Conservation (phyloP, 2,888 invertebrate genomes). For the Drosophila melanocephala region DNA sequence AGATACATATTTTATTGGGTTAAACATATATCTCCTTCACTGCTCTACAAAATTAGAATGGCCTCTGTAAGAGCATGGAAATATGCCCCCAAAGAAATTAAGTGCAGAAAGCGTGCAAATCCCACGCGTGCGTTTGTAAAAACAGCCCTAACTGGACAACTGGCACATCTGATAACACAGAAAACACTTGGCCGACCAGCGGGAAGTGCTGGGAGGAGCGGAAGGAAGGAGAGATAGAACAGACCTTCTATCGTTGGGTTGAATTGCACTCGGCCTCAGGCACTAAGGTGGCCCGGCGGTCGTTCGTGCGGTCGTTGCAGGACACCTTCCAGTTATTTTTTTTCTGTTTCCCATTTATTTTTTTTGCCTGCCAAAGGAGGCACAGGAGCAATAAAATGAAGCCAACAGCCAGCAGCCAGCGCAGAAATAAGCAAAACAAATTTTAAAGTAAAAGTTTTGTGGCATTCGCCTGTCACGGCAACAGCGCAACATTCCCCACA, state of each 20-base stretch:
- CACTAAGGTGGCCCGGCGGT: conserved; percentile 51
- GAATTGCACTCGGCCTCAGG: conserved; percentile 77
- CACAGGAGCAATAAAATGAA: conserved; percentile 24
- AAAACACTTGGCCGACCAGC: conserved; percentile 32
- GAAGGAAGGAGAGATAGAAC: neutral
- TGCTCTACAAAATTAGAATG: neutral
- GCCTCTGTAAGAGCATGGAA: neutral
- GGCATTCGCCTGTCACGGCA: conserved; percentile 63
- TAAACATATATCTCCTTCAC: neutral
- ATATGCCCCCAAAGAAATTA: conserved; percentile 78
- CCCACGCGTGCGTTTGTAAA: conserved; percentile 73
- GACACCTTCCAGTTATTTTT: conserved; percentile 2
- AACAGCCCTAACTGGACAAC: conserved; percentile 32
- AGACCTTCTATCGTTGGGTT: conserved; percentile 66
- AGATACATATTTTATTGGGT: neutral
- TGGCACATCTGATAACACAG: conserved; percentile 22
- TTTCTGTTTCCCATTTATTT: neutral
- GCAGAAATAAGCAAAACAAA: conserved; percentile 53
- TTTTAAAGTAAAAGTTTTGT: conserved; percentile 73
- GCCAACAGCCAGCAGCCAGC: conserved; percentile 31
- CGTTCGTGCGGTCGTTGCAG: conserved; percentile 39
- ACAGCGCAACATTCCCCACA: conserved; percentile 45
- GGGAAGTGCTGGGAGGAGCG: neutral
- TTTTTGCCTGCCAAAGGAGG: neutral
- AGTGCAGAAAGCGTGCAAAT: conserved; percentile 69